phyloP scores from a whole-genome alignment of 2,797 vertebrate species.

The Onychomys leucogaster region DNA sequence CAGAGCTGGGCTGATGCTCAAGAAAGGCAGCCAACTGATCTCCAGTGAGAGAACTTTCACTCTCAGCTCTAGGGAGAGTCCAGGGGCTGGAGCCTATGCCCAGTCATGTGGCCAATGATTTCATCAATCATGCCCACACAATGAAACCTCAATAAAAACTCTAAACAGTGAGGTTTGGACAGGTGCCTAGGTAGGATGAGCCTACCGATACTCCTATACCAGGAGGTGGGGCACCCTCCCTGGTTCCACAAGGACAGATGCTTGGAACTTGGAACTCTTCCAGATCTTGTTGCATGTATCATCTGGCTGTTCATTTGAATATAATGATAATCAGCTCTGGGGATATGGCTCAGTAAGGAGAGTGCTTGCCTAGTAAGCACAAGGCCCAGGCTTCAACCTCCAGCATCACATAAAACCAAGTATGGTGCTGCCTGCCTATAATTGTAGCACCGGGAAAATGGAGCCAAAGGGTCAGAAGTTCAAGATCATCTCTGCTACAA shows the following conservation, averaged over 20 bases:
- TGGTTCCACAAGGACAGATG: background rate
- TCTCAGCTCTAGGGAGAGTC: background rate
- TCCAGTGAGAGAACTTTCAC: background rate
- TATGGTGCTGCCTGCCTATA: no score
- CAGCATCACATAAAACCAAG: background rate
- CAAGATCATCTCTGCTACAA: background rate
- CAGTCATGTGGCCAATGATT: background rate
- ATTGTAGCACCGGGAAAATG: background rate
- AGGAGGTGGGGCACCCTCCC: background rate
- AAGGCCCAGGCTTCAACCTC: background rate
- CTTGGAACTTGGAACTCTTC: background rate
- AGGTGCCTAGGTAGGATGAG: background rate
- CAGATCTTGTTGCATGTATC: background rate
- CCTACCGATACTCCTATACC: background rate
- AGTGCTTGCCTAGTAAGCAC: background rate
- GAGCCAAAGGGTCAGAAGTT: background rate
- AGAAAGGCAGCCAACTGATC: constrained; percentile 8
- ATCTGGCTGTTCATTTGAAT: background rate
- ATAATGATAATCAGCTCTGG: background rate
- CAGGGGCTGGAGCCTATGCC: background rate
- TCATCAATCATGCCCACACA: constrained; percentile 28
- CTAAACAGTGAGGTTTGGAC: constrained; percentile 4
- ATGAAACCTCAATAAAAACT: constrained; percentile 58
- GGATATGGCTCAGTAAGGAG: background rate
- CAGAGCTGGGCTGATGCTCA: background rate